Evolutionary conservation across 2,888 invertebrate species (phyloP).

Genomic region (Mythimna loreyi): DNA sequence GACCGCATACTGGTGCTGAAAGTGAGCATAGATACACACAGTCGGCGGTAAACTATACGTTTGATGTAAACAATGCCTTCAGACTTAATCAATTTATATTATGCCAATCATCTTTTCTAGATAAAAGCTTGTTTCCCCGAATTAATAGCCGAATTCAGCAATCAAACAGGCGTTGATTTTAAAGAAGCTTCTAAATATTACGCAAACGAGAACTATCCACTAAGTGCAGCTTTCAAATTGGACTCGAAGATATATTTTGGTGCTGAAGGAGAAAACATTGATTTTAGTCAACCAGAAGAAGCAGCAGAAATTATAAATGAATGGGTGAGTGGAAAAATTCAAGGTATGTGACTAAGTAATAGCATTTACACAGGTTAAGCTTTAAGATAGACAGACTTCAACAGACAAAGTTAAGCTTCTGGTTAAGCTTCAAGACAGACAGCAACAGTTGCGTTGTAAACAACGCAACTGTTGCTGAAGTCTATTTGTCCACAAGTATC

Average conservation of each 20-base stretch:
- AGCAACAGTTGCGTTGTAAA: no score
- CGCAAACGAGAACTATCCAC: slow-evolving; percentile 43
- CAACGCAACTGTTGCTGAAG: no score
- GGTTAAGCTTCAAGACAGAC: no score
- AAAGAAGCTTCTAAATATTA: slow-evolving; percentile 62
- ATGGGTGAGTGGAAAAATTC: slow-evolving; percentile 66
- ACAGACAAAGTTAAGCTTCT: no score
- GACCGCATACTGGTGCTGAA: no score
- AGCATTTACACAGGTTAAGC: no score
- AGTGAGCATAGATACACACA: no score
- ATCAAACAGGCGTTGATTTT: slow-evolving; percentile 62
- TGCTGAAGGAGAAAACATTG: slow-evolving; percentile 63
- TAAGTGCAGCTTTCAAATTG: slow-evolving; percentile 53
- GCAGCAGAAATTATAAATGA: slow-evolving; percentile 71
- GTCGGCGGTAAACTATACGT: no score
- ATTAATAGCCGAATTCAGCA: slow-evolving; percentile 45
- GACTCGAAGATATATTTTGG: slow-evolving; percentile 56
- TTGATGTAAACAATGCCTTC: no score
- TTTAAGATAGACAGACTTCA: no score
- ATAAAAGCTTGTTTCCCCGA: slow-evolving; percentile 56
- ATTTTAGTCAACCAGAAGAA: slow-evolving; percentile 61
- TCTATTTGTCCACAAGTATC: no score
- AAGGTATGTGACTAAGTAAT: no score
- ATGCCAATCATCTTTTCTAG: slow-evolving; percentile 54
- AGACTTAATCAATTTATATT: not conserved